Conservation (phyloP, 2,113 vertebrate species). For the Cricetomys ansorgei region DNA sequence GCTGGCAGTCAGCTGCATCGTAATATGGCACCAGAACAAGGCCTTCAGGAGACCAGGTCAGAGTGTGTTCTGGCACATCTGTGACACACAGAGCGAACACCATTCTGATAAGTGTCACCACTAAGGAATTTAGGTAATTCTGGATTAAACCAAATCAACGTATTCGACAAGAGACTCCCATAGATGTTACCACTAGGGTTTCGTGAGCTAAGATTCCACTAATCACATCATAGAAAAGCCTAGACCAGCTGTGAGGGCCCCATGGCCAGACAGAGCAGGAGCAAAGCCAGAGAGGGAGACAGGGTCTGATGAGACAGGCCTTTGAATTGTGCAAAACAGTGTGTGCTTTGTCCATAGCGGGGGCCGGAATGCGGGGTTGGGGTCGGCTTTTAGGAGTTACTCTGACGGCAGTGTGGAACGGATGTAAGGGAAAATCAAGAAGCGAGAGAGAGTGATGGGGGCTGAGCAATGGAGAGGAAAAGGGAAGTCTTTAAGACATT, state of each 20-base stretch:
- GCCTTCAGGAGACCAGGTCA: neutral
- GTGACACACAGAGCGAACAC: neutral
- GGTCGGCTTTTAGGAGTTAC: neutral
- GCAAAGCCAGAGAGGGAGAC: neutral
- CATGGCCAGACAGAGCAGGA: neutral
- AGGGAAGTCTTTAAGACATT: neutral
- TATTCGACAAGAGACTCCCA: neutral
- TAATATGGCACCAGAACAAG: neutral
- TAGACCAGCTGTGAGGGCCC: neutral
- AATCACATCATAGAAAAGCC: neutral
- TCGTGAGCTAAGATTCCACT: neutral
- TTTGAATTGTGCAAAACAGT: neutral
- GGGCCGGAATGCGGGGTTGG: neutral
- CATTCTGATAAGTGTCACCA: neutral
- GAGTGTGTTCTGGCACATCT: neutral
- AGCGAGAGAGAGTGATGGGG: neutral
- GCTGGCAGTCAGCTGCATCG: neutral
- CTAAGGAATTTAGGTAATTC: neutral
- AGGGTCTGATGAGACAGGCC: neutral
- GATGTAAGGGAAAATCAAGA: neutral
- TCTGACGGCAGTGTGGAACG: neutral
- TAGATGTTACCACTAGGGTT: neutral
- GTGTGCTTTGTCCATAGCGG: neutral
- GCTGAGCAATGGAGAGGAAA: neutral
- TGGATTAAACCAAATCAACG: neutral